Evolutionary conservation across 1,140 invertebrate genomes (phyloP).

Genomic region (Tetramorium parvispinum): DNA sequence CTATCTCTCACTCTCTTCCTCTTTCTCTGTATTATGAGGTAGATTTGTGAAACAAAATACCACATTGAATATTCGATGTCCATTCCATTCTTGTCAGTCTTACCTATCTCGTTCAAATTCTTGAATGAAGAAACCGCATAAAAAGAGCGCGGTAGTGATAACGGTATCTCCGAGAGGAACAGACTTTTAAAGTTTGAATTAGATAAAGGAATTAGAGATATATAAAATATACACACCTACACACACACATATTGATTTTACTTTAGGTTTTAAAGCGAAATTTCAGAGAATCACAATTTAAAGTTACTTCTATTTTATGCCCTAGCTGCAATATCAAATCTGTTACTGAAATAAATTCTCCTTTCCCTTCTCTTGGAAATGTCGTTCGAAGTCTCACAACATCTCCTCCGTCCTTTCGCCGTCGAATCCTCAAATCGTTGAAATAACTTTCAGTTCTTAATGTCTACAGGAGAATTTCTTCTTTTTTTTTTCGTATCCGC

Average conservation of each 20-base stretch:
- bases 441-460: slow-evolving; percentile 59
- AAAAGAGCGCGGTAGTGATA: slow-evolving; percentile 5
- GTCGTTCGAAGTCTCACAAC: slow-evolving; percentile 67
- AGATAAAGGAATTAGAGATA: background rate
- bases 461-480: background rate
- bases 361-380: slow-evolving; percentile 66
- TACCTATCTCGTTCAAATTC: background rate
- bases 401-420: background rate
- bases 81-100: slow-evolving; percentile 3
- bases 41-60: slow-evolving; percentile 22
- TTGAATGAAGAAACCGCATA: background rate
- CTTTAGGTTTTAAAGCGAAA: background rate
- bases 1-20: slow-evolving; percentile 38
- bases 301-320: background rate
- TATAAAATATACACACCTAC: background rate
- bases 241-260: background rate
- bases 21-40: slow-evolving; percentile 52
- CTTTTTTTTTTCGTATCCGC: background rate
- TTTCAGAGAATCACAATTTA: background rate
- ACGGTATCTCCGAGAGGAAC: background rate
- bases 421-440: slow-evolving; percentile 37
- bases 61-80: background rate
- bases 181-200: background rate
- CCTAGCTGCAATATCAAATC: background rate
- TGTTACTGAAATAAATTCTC: background rate